These are phyloP conservation scores for Drosophila pegasa DNA, from an alignment of 2,888 invertebrate genomes.

Conservation along the genomic window DNA sequence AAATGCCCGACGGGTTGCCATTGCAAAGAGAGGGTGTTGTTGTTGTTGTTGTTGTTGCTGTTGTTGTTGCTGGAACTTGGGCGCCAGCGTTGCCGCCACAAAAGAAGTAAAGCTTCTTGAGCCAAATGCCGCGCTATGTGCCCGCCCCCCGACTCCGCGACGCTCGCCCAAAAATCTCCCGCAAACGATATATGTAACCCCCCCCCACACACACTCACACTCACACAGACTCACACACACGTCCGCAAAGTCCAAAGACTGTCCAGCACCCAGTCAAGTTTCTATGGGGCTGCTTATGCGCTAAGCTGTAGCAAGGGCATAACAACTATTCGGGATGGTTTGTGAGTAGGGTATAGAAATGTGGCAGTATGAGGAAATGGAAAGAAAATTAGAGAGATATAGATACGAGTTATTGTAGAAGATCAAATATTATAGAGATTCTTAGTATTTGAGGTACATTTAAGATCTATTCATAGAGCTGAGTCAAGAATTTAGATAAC, in stretches of 20 bases:
- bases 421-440: no score
- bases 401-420: not conserved
- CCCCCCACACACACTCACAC: conserved; percentile 10
- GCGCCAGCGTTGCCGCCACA: conserved; percentile 64
- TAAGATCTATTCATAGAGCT: no score
- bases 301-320: conserved; percentile 27
- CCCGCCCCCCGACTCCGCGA: conserved; percentile 20
- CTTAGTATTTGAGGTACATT: no score
- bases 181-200: conserved; percentile 22
- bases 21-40: not conserved
- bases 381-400: no score
- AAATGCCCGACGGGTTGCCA: conserved; percentile 43
- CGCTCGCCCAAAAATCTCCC: conserved; percentile 16
- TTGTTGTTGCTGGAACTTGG: conserved; percentile 35
- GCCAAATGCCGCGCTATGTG: conserved; percentile 44
- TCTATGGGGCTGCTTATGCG: conserved; percentile 40
- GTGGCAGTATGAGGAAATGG: not conserved
- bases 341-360: not conserved
- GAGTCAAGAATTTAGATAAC: not conserved
- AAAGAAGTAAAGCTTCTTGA: conserved; percentile 80
- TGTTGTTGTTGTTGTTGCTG: conserved; percentile 1
- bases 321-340: not conserved
- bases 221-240: conserved; percentile 3
- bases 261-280: conserved; percentile 61
- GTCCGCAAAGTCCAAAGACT: conserved; percentile 58